Percentiles rank a stretch among this genome's conserved stretches.
Evolutionary conservation across 2,797 vertebrate species (phyloP).

Genomic region (Neoniphon sammara): DNA sequence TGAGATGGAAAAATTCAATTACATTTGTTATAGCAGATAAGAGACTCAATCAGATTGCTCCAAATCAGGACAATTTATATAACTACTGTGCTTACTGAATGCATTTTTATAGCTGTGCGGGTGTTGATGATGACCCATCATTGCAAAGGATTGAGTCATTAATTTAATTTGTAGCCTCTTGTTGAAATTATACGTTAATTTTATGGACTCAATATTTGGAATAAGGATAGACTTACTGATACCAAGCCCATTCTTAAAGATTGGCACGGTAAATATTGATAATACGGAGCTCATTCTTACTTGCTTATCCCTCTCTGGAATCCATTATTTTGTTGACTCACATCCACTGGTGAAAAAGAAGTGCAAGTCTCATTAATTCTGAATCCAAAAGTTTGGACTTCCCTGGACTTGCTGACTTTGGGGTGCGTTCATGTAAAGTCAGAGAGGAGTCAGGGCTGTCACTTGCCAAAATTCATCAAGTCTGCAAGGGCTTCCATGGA

Average conservation of each 20-base stretch:
- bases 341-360: slow-evolving; percentile 13
- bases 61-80: not conserved
- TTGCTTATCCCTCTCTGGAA: not conserved
- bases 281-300: not conserved
- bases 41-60: not conserved
- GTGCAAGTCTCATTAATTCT: slow-evolving; percentile 3
- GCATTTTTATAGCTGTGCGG: not conserved
- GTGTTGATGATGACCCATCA: too few relatives aligned
- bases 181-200: not conserved
- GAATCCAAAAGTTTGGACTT: too few relatives aligned
- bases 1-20: slow-evolving; percentile 73
- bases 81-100: not conserved
- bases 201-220: not conserved
- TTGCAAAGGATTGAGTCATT: not conserved
- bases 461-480: too few relatives aligned
- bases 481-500: too few relatives aligned
- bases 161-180: not conserved
- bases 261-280: not conserved
- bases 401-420: too few relatives aligned
- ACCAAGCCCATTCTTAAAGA: too few relatives aligned
- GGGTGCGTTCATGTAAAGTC: too few relatives aligned
- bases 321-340: not conserved
- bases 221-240: not conserved
- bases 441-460: too few relatives aligned
- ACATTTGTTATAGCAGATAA: not conserved